A percentile compares a stretch with the other conserved stretches of the same genome.
Evolutionary conservation across 1,140 invertebrate species (phyloP).

Genomic region (Zaprionus ghesquierei): DNA sequence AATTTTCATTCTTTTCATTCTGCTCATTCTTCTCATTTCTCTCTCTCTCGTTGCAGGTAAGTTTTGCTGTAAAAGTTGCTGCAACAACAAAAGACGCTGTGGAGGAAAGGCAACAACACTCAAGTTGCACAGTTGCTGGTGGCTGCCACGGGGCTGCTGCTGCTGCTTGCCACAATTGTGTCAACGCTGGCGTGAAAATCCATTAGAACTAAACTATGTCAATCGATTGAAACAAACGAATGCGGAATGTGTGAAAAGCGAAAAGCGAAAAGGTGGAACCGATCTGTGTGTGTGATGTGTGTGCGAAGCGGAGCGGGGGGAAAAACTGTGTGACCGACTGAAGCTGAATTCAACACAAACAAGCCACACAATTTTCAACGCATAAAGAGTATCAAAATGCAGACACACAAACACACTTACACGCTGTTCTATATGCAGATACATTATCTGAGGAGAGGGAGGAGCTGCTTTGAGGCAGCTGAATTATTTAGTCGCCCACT

Average conservation of each 20-base stretch:
- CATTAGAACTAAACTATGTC: slow-evolving; percentile 78
- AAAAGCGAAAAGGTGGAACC: slow-evolving; percentile 4
- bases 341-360: slow-evolving; percentile 14
- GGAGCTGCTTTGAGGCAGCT: slow-evolving; percentile 16
- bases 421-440: slow-evolving; percentile 19
- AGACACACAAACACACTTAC: neutral
- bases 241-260: slow-evolving; percentile 33
- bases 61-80: slow-evolving; percentile 48
- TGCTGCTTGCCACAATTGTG: slow-evolving; percentile 55
- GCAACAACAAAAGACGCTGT: slow-evolving; percentile 29
- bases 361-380: slow-evolving; percentile 26
- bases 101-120: slow-evolving; percentile 25
- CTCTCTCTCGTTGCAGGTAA: slow-evolving; percentile 57
- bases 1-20: slow-evolving; percentile 50
- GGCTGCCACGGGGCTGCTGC: neutral
- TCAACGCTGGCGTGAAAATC: slow-evolving; percentile 75
- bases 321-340: neutral
- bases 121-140: slow-evolving; percentile 20
- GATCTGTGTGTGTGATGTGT: neutral
- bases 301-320: neutral
- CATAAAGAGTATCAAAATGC: slow-evolving; percentile 31
- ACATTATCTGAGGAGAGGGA: neutral
- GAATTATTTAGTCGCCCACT: slow-evolving; percentile 68
- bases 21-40: slow-evolving; percentile 36
- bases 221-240: slow-evolving; percentile 73